Percentiles rank a stretch among this genome's conserved stretches.
Conservation (phyloP, 1,140 invertebrate species). For the Phymastichus coffea region DNA sequence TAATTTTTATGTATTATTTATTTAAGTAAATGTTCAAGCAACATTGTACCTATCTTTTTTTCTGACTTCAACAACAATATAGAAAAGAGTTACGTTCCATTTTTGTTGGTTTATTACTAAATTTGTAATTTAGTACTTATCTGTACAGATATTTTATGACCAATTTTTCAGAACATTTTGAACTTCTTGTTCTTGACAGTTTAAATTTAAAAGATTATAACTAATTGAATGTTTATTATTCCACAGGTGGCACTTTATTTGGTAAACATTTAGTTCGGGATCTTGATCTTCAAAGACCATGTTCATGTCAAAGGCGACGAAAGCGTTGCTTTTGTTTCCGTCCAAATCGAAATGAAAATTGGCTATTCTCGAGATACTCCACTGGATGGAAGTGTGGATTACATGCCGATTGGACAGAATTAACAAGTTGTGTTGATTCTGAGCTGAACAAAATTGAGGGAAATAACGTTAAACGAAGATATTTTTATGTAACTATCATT, state of each 20-base stretch:
- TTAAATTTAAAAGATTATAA: not conserved
- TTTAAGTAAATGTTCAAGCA: too few species aligned
- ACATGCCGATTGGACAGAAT: constrained; percentile 97
- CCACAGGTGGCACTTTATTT: constrained; percentile 83
- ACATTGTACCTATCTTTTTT: too few species aligned
- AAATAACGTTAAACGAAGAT: constrained; percentile 74
- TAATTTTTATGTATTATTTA: too few species aligned
- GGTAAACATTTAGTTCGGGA: constrained; percentile 92
- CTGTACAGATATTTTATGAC: not conserved
- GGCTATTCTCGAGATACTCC: constrained; percentile 98
- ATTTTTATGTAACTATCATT: constrained; percentile 95
- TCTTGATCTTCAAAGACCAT: constrained; percentile 85
- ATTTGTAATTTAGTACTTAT: not conserved
- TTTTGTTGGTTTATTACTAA: too few species aligned
- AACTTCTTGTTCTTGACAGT: too few species aligned
- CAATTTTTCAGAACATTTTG: not conserved
- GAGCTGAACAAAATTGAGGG: constrained; percentile 86
- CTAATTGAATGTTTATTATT: constrained; percentile 27
- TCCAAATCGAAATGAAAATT: constrained; percentile 86
- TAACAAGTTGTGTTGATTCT: constrained; percentile 85
- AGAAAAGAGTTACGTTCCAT: too few species aligned
- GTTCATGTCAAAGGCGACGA: constrained; percentile 79
- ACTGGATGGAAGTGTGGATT: constrained; percentile 99
- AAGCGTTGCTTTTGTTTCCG: constrained; percentile 92
- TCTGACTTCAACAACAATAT: too few species aligned